These are phyloP conservation scores for Galaxias olidus DNA, from an alignment of 2,797 vertebrate species.

Conservation along the genomic window DNA sequence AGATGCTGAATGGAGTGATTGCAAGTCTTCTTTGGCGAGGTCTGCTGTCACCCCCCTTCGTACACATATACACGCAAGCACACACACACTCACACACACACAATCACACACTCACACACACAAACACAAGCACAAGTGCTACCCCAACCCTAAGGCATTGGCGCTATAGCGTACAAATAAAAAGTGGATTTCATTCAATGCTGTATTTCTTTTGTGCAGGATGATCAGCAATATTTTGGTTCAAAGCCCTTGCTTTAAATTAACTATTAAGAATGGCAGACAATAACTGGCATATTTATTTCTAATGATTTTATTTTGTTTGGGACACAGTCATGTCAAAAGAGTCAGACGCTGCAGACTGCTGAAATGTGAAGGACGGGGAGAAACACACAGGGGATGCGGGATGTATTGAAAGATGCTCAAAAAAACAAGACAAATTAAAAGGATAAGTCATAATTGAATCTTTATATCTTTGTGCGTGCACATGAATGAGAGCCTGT, in stretches of 20 bases:
- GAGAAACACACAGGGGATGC: slow-evolving; percentile 45
- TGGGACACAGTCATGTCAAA: slow-evolving; percentile 41
- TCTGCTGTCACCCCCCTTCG: slow-evolving; percentile 64
- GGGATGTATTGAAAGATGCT: slow-evolving; percentile 35
- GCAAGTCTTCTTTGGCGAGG: slow-evolving; percentile 75
- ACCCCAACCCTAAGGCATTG: slow-evolving; percentile 44
- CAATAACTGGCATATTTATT: slow-evolving; percentile 48
- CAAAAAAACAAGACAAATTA: slow-evolving; percentile 53
- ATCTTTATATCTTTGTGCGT: slow-evolving; percentile 56
- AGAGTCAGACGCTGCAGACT: slow-evolving; percentile 47
- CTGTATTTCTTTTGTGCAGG: slow-evolving; percentile 32
- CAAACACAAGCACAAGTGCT: slow-evolving; percentile 23
- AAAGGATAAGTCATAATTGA: slow-evolving; percentile 61
- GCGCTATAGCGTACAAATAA: slow-evolving; percentile 55
- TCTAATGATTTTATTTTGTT: slow-evolving; percentile 55
- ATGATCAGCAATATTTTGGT: slow-evolving; percentile 54
- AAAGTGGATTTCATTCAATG: slow-evolving; percentile 57
- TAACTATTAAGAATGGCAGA: slow-evolving; percentile 66
- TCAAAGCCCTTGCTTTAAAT: slow-evolving; percentile 51
- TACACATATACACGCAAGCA: slow-evolving; percentile 7
- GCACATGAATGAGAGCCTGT: slow-evolving; percentile 50
- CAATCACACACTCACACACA: slow-evolving; percentile 9
- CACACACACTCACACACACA: slow-evolving; percentile 21
- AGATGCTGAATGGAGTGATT: slow-evolving; percentile 83
- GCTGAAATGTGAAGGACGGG: slow-evolving; percentile 68